phyloP scores from a whole-genome alignment of 2,797 vertebrate species.

The Sebastes hubbsi region DNA sequence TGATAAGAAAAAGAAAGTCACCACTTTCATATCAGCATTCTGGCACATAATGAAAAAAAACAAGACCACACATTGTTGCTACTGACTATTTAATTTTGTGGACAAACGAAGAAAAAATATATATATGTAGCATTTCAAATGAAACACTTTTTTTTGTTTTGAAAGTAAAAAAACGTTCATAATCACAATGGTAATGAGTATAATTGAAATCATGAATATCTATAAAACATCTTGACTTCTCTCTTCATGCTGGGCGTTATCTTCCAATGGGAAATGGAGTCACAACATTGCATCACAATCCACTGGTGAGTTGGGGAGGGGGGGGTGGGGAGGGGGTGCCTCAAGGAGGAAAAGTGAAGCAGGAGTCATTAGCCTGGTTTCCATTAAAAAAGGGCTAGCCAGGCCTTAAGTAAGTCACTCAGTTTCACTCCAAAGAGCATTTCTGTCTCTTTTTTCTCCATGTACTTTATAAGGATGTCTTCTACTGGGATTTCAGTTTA shows the following conservation, averaged over 20 bases:
- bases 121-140: conserved; percentile 82
- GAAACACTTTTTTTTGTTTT: conserved; percentile 71
- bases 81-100: conserved; percentile 86
- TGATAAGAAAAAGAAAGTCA: background rate
- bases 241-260: conserved; percentile 83
- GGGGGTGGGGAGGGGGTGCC: conserved; percentile 9
- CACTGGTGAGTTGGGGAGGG: conserved; percentile 64
- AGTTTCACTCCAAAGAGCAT: conserved; percentile 12
- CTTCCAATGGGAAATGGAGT: conserved; percentile 79
- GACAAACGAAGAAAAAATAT: conserved; percentile 77
- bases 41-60: conserved; percentile 33
- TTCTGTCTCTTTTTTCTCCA: background rate
- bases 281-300: conserved; percentile 83
- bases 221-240: conserved; percentile 82
- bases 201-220: conserved; percentile 71
- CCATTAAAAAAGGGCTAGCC: conserved; percentile 22
- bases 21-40: background rate
- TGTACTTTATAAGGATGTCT: background rate
- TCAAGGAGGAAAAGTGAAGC: conserved; percentile 67
- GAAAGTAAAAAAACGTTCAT: conserved; percentile 73
- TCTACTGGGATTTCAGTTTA: conserved; percentile 29
- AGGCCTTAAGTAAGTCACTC: conserved; percentile 14
- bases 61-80: conserved; percentile 55
- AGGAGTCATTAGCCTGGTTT: conserved; percentile 58
- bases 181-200: conserved; percentile 77